Base-by-base conservation (phyloP, 2,888 invertebrate species). In the Coleophora flavipennella region DNA sequence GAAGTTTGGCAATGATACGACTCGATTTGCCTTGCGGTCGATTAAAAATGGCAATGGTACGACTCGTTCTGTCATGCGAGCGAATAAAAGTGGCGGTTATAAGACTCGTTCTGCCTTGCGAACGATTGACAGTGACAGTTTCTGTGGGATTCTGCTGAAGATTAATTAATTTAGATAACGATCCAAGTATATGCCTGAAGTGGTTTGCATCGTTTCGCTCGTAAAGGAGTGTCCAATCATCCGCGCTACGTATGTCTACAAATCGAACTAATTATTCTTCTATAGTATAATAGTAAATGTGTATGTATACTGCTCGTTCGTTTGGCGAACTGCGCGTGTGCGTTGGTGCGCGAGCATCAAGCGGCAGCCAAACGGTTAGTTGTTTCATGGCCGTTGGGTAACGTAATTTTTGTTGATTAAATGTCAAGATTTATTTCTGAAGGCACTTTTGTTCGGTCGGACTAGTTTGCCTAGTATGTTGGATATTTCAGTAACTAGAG, bases 381-480 rank as follows among this genome's bases (percentile, higher is more conserved):
- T 89, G n/a, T n/a, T n/a, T n/a, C n/a, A n/a, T n/a, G n/a, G n/a
- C n/a, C n/a, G n/a, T n/a, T 88, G 88, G 89, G 88, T 88, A 89
- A 87, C 89, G 90, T 89, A 51, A 84, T 85, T 85, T 64, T 76
- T n/a, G n/a, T n/a, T 90, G 89, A 90, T 91, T 92, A 91, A 93
- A 93, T 93, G 90, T 88, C 90, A 92, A 92, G 89, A 90, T 70
- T 60, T 89, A 90, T 70, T 60, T 80, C 89, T 92, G 94, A 94
- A 94, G 94, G 94, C 94, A 94, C 94, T 93, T 94, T 90, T 91
- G 91, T 91, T 93, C 93, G 94, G 94, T n/a, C n/a, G n/a, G n/a
- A n/a, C n/a, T n/a, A n/a, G n/a, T n/a, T 20, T 3, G 20, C 6
- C 20, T 6, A 20, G 3, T 20, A 6, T 20, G 20, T 20, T 20